phyloP scores from a whole-genome alignment of 2,113 vertebrate species.

The Myanophis thanlyinensis region DNA sequence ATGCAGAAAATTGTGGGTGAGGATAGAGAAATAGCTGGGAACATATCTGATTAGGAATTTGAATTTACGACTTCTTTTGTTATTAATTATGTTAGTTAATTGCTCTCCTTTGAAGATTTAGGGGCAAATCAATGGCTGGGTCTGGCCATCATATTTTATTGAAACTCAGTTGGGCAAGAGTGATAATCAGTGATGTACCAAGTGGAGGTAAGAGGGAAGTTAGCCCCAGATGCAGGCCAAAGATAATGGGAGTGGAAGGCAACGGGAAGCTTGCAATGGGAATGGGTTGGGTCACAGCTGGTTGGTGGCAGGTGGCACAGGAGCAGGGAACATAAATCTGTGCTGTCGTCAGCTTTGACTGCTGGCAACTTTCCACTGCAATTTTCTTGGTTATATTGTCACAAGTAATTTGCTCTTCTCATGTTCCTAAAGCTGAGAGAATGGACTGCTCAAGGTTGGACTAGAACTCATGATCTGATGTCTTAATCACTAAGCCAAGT shows the following conservation, averaged over 20 bases:
- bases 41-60: neutral
- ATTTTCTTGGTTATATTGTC: neutral
- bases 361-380: neutral
- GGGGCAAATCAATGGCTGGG: neutral
- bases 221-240: neutral
- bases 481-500: neutral
- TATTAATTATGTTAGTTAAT: neutral
- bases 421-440: neutral
- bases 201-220: neutral
- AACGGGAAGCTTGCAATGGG: neutral
- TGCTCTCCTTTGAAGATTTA: neutral
- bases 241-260: neutral
- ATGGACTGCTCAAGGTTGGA: neutral
- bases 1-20: neutral
- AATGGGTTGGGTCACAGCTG: neutral
- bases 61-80: neutral
- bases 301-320: neutral
- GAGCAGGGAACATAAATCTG: neutral
- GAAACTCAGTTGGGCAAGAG: neutral
- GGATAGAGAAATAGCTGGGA: neutral
- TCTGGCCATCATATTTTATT: neutral
- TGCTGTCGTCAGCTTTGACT: neutral
- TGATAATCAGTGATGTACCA: neutral
- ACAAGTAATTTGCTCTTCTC: neutral
- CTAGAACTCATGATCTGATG: neutral